Percentiles rank a stretch among this genome's conserved stretches.
phyloP scores from a whole-genome alignment of 2,113 vertebrate species.

The Microcebus griseorufus region DNA sequence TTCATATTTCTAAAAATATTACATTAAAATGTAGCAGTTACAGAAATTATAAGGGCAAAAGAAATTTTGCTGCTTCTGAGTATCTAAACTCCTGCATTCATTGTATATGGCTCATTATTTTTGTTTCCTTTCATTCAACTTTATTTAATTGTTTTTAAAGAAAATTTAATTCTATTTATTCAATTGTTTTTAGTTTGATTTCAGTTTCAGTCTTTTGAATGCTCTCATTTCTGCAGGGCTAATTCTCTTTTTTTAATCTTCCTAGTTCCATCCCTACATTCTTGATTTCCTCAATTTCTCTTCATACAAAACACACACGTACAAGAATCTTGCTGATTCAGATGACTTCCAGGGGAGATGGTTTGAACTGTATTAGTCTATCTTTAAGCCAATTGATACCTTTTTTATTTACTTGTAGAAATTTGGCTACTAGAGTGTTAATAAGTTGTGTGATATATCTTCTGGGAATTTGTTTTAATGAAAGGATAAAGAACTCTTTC shows the following conservation, averaged over 20 bases:
- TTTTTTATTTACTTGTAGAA: background rate
- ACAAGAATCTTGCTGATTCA: background rate
- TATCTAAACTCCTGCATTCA: background rate
- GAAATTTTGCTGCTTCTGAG: background rate
- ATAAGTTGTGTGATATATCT: background rate
- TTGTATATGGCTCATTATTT: background rate
- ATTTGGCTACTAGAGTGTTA: background rate
- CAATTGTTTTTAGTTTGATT: background rate
- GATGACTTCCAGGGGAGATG: background rate
- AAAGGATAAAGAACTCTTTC: background rate
- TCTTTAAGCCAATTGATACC: background rate
- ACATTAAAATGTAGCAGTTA: background rate
- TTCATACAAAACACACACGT: background rate
- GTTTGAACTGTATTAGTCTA: background rate
- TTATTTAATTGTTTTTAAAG: background rate
- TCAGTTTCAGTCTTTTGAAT: background rate
- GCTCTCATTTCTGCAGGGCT: background rate
- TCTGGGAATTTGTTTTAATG: background rate
- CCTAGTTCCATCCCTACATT: background rate
- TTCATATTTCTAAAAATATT: slow-evolving; percentile 10
- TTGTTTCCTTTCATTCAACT: background rate
- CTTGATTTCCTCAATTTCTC: background rate
- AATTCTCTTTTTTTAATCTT: background rate
- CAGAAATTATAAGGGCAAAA: background rate
- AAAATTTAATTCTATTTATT: background rate